Evolutionary conservation across 2,888 invertebrate species (phyloP).

Genomic region (Mycalesis mineus): DNA sequence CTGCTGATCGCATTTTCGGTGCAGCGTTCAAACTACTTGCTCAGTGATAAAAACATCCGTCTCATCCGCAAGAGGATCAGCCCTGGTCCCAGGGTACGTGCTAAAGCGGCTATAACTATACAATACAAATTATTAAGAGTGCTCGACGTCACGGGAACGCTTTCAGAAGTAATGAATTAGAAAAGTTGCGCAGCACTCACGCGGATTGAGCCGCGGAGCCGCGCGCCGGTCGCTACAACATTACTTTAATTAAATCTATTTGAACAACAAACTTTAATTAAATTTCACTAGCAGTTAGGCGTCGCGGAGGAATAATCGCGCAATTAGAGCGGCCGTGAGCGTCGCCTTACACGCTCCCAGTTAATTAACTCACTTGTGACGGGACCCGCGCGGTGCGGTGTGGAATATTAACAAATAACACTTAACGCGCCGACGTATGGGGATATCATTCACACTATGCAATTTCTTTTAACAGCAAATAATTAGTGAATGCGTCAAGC

Average conservation of each 20-base stretch:
- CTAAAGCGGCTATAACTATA: conserved; percentile 64
- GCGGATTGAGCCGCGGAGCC: conserved; percentile 73
- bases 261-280: conserved; percentile 81
- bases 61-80: not conserved
- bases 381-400: conserved; percentile 2
- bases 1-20: no score
- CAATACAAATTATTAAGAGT: conserved; percentile 79
- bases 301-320: conserved; percentile 78
- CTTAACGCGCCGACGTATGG: conserved; percentile 3
- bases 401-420: conserved; percentile 16
- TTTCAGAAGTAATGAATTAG: conserved; percentile 79
- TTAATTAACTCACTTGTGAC: conserved; percentile 72
- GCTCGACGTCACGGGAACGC: conserved; percentile 76
- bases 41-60: not conserved
- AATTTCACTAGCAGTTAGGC: conserved; percentile 79
- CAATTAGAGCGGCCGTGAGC: conserved; percentile 78
- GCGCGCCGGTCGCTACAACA: conserved; percentile 72
- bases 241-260: conserved; percentile 81
- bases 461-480: no score
- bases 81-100: conserved; percentile 37
- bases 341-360: conserved; percentile 77
- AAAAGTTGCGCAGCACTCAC: conserved; percentile 78
- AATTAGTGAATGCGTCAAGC: no score
- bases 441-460: not conserved
- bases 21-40: no score